Conservation (phyloP, 2,113 vertebrate genomes). For the Sebastes schlegelii region DNA sequence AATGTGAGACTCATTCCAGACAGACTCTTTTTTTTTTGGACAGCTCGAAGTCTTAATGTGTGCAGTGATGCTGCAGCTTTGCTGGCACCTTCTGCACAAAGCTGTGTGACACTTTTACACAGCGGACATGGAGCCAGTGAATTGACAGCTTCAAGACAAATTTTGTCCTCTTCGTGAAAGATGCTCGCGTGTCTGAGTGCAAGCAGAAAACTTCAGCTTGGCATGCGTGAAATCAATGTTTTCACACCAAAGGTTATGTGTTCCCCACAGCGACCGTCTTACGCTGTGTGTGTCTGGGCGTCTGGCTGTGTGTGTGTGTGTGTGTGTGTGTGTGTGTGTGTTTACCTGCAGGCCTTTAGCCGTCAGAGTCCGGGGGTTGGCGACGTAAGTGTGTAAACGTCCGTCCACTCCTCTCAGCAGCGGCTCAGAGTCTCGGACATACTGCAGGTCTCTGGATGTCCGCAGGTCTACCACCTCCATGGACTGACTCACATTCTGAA, state of each 20-base stretch:
- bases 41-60: constrained; percentile 35
- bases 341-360: constrained; percentile 90
- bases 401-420: constrained; percentile 92
- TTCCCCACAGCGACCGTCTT: constrained; percentile 56
- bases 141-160: constrained; percentile 57
- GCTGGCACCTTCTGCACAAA: constrained; percentile 27
- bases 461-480: constrained; percentile 94
- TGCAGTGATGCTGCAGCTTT: constrained; percentile 45
- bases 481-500: constrained; percentile 96
- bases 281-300: constrained; percentile 23
- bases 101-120: constrained; percentile 26
- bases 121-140: constrained; percentile 33
- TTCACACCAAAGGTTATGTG: constrained; percentile 71
- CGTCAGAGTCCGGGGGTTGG: constrained; percentile 85
- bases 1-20: constrained; percentile 6
- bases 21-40: background rate
- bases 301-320: constrained; percentile 14
- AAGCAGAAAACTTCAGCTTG: constrained; percentile 53
- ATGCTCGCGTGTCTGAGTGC: constrained; percentile 49
- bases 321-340: constrained; percentile 30
- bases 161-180: constrained; percentile 47
- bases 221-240: constrained; percentile 77
- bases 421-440: constrained; percentile 94
- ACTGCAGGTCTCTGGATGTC: constrained; percentile 95
- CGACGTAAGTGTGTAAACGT: constrained; percentile 91